A percentile compares a stretch with the other conserved stretches of the same genome.
Evolutionary conservation across 1,140 invertebrate genomes (phyloP).

Genomic region (Drosophila sucinea): DNA sequence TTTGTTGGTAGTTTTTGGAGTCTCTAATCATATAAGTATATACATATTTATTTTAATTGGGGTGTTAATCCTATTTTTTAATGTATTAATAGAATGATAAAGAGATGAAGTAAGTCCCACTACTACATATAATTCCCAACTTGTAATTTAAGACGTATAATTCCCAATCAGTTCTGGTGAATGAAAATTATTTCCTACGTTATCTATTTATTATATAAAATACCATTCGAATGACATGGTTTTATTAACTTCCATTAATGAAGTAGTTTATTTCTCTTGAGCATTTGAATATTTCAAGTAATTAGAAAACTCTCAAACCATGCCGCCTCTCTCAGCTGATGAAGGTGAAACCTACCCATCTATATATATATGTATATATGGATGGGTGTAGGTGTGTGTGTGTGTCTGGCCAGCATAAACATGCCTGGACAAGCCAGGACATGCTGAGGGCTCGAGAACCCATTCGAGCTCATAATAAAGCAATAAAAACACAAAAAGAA

Average conservation of each 20-base stretch:
- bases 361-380: background rate
- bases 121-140: no score
- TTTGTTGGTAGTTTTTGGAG: no score
- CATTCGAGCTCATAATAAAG: slow-evolving; percentile 65
- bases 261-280: background rate
- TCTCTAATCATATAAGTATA: no score
- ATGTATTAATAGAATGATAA: no score
- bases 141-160: no score
- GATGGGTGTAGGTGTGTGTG: background rate
- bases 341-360: background rate
- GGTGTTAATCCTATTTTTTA: no score
- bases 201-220: background rate
- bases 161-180: background rate
- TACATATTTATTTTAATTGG: no score
- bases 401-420: slow-evolving; percentile 28
- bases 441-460: slow-evolving; percentile 16
- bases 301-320: background rate
- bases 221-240: background rate
- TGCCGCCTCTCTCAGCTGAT: background rate
- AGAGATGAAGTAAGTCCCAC: no score
- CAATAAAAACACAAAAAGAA: slow-evolving; percentile 60
- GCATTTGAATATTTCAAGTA: slow-evolving; percentile 3
- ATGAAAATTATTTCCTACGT: background rate
- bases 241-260: background rate
- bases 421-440: slow-evolving; percentile 28